phyloP scores from a whole-genome alignment of 2,797 vertebrate species.

The Heliangelus exortis region DNA sequence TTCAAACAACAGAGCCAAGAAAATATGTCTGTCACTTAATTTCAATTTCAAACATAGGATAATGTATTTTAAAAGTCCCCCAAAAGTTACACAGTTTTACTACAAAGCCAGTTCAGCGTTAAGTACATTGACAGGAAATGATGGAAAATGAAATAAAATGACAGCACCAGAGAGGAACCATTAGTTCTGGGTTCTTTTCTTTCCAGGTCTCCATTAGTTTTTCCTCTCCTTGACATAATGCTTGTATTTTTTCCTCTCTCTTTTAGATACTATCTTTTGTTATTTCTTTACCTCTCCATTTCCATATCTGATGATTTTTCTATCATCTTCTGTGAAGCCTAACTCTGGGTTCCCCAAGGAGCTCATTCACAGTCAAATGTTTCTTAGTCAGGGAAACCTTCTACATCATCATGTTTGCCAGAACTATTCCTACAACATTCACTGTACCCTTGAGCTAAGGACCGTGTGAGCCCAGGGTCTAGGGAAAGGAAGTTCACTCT shows the following conservation, averaged over 20 bases:
- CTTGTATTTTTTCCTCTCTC: background rate
- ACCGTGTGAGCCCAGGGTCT: background rate
- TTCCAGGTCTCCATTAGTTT: slow-evolving; percentile 18
- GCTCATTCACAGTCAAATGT: slow-evolving; percentile 23
- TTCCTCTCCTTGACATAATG: background rate
- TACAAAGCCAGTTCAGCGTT: background rate
- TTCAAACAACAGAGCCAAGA: background rate
- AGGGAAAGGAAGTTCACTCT: slow-evolving; percentile 60
- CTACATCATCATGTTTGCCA: slow-evolving; percentile 41
- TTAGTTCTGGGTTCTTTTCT: slow-evolving; percentile 24
- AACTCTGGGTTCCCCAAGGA: background rate
- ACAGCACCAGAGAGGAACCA: background rate
- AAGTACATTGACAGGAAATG: background rate
- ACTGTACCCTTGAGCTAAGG: slow-evolving; percentile 52
- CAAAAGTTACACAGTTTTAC: background rate
- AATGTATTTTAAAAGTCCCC: background rate
- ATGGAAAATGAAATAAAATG: slow-evolving; percentile 21
- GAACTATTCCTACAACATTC: slow-evolving; percentile 12
- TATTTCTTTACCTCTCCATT: slow-evolving; percentile 37
- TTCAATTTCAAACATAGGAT: background rate
- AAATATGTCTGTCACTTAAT: background rate
- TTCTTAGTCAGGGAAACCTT: slow-evolving; percentile 38
- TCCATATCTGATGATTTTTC: background rate
- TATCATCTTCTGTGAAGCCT: slow-evolving; percentile 7
- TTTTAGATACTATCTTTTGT: slow-evolving; percentile 1